Conservation (phyloP, 2,888 invertebrate species). For the Tuta absoluta region DNA sequence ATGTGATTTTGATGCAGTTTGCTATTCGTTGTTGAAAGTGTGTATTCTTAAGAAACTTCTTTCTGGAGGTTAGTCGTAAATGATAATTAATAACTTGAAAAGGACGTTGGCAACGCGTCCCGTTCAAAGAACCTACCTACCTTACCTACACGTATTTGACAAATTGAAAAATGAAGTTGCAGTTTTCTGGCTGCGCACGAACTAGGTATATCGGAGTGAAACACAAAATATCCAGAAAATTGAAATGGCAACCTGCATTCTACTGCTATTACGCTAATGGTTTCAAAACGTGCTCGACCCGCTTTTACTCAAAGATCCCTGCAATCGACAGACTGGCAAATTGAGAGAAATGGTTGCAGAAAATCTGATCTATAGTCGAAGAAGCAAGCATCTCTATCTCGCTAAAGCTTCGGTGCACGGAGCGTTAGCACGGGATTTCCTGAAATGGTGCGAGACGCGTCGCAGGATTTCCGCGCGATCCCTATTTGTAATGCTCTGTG, state of each 20-base stretch:
- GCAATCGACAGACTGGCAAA: conserved; percentile 27
- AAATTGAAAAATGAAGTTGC: background rate
- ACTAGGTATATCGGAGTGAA: background rate
- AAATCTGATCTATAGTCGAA: conserved; percentile 20
- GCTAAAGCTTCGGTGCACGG: background rate
- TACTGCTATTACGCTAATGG: background rate
- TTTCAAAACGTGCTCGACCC: conserved; percentile 13
- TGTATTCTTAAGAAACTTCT: background rate
- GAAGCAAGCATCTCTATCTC: conserved; percentile 7
- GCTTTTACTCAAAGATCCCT: conserved; percentile 18
- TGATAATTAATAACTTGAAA: too few relatives aligned
- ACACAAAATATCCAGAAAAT: background rate
- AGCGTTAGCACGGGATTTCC: conserved; percentile 7
- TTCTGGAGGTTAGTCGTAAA: too few relatives aligned
- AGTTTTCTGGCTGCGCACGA: background rate
- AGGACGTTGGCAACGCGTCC: too few relatives aligned
- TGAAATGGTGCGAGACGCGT: conserved; percentile 1
- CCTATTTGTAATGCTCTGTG: background rate
- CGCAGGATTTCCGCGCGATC: background rate
- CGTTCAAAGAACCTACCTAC: background rate
- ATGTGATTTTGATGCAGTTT: conserved; percentile 4
- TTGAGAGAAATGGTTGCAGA: conserved; percentile 18
- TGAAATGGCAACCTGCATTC: background rate
- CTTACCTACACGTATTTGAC: background rate
- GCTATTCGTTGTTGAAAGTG: background rate